A percentile compares a stretch with the other conserved stretches of the same genome.
Conservation (phyloP, 53 echinoderm and acorn worm species). For the Luidia sarsii region DNA sequence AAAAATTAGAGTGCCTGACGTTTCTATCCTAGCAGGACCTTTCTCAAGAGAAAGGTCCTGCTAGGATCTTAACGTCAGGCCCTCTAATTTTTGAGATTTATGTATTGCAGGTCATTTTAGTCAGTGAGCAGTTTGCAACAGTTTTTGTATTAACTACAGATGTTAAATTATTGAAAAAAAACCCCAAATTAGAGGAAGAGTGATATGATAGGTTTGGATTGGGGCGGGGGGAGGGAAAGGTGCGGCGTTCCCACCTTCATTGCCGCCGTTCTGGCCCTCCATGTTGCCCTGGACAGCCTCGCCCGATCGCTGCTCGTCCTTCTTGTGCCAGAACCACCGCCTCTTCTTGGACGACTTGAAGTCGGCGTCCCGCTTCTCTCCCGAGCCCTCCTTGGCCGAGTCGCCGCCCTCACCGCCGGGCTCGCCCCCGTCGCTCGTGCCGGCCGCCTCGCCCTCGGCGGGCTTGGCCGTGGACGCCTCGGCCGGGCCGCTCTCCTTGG, state of each 20-base stretch:
- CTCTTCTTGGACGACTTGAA: constrained; percentile 51
- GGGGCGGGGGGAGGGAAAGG: too few species aligned
- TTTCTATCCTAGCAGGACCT: too few species aligned
- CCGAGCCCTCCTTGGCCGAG: background rate
- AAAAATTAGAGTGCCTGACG: too few species aligned
- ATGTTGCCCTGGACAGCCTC: background rate
- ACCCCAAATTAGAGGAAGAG: too few species aligned
- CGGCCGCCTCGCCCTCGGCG: constrained; percentile 38
- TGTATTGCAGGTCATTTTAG: too few species aligned
- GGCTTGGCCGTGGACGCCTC: constrained; percentile 39
- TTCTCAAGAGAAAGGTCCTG: too few species aligned
- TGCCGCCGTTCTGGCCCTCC: constrained; percentile 38
- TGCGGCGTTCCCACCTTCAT: constrained; percentile 3
- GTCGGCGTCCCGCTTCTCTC: constrained; percentile 25
- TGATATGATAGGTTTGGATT: too few species aligned
- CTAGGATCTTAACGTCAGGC: too few species aligned
- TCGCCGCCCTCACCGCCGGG: constrained; percentile 26
- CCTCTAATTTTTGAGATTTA: too few species aligned
- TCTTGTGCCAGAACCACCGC: constrained; percentile 51
- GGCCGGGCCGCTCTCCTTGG: constrained; percentile 29
- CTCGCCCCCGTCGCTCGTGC: constrained; percentile 29
- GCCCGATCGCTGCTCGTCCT: constrained; percentile 12
- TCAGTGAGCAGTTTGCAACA: too few species aligned
- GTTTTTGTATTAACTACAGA: too few species aligned
- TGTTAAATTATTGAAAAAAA: too few species aligned